Base-by-base conservation (phyloP, 1,140 invertebrate species). In the Nasonia longicornis region DNA sequence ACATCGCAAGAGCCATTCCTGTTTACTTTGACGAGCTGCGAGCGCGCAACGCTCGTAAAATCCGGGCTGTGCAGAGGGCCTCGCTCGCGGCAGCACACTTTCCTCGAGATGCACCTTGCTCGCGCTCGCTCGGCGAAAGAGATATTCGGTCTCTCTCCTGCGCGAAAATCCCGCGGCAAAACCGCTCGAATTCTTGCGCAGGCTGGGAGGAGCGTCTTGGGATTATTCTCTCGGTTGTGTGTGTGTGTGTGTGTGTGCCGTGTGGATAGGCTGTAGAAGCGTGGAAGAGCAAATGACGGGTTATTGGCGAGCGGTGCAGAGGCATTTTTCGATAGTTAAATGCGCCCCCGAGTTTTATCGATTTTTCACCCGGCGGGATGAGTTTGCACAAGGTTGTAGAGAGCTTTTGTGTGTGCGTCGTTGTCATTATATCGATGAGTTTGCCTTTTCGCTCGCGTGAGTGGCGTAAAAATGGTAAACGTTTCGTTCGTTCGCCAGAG, bases 1-100 rank as follows among this genome's bases (percentile, higher is more conserved):
- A 71, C 71, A 73, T 77, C 52, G 80, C 80, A 75, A 69, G 64
- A 76, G 16, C 38, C 63, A 42, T 70, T 75, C 29, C 71, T 87
- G 87, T 89, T 89, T 89, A 86, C 85, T 87, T 87, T 88, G 86
- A 87, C 85, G 85, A 87, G 87, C 84, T 70, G 31, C 31, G 64
- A 31, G 35, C 20, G 22, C 16, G 58, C 78, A 45, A n/a, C n/a
- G 72, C 72, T 75, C 79, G 72, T 80, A 80, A 80, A 80, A 75
- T 64, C 38, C 85, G 84, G 85, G 16, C 6, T 58, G 11, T n/a
- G 2, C 11, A 14, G 87, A 86, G 88, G 88, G 77, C 84, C 85
- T 67, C 10, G 64, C 38, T 42, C 7, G 38, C 38, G 38, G 38
- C 38, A 8, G 38, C 8, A 38, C 35, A 38, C 35, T 38, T 42